Evolutionary conservation across 2,888 invertebrate genomes (phyloP).

Genomic region (Latrodectus elegans): DNA sequence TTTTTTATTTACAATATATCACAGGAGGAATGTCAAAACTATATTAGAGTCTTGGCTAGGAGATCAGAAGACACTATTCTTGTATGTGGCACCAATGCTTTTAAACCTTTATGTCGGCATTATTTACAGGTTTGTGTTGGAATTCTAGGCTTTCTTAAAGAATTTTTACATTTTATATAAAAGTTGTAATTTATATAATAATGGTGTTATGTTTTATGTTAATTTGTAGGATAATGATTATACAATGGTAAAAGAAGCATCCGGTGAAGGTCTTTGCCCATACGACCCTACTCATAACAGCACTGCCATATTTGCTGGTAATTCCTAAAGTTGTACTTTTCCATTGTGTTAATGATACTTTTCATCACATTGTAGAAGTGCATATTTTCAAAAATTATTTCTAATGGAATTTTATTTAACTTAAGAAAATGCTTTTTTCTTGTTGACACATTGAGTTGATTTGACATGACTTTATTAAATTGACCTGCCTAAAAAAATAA

Average conservation of each 20-base stretch:
- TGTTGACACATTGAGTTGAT: too few relatives aligned
- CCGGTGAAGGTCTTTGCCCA: constrained; percentile 83
- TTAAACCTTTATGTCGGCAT: constrained; percentile 79
- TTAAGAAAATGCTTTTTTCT: background rate
- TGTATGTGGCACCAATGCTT: constrained; percentile 80
- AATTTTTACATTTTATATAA: background rate
- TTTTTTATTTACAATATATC: background rate
- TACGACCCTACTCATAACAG: constrained; percentile 97
- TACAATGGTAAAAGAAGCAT: constrained; percentile 62
- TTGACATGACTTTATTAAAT: too few relatives aligned
- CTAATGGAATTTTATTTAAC: background rate
- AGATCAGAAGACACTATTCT: constrained; percentile 83
- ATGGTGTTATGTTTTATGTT: background rate
- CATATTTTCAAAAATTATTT: background rate
- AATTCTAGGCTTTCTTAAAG: background rate
- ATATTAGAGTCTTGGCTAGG: constrained; percentile 90
- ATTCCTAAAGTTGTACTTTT: background rate
- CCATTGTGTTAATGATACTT: background rate
- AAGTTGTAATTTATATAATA: background rate
- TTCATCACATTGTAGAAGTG: background rate
- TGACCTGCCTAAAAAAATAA: too few relatives aligned
- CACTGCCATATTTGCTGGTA: constrained; percentile 93
- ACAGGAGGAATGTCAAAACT: constrained; percentile 65
- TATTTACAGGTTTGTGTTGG: constrained; percentile 58
- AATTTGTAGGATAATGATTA: constrained; percentile 55